These are phyloP conservation scores for Teleiodes luculella DNA, from an alignment of 2,888 invertebrate genomes.

Conservation along the genomic window DNA sequence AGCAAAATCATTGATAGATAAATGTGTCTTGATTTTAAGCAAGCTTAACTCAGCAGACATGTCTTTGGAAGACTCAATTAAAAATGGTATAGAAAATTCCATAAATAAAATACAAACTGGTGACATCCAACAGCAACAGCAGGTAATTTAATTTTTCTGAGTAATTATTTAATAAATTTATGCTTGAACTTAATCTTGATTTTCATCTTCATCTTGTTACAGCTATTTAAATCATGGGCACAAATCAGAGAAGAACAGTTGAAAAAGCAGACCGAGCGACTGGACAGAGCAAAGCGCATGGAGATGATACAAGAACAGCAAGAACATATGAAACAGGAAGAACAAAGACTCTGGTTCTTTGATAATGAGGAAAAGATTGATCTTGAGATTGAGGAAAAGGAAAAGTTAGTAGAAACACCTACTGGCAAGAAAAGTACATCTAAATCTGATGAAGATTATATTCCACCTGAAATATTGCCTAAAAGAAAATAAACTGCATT, in stretches of 20 bases:
- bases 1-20: constrained; percentile 36
- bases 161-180: too few species aligned
- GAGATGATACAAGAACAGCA: constrained; percentile 71
- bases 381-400: constrained; percentile 82
- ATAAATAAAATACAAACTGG: constrained; percentile 75
- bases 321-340: constrained; percentile 71
- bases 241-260: constrained; percentile 76
- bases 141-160: constrained; percentile 44
- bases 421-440: constrained; percentile 66
- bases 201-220: constrained; percentile 29
- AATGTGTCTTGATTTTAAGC: constrained; percentile 41
- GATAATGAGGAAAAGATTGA: constrained; percentile 88
- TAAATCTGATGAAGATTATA: constrained; percentile 80
- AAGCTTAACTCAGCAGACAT: constrained; percentile 34
- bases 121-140: constrained; percentile 78
- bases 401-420: constrained; percentile 47
- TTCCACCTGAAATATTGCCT: constrained; percentile 83
- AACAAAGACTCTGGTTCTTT: constrained; percentile 88
- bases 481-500: constrained; percentile 45
- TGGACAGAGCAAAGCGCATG: constrained; percentile 77
- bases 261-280: constrained; percentile 76
- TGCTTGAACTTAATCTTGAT: not conserved
- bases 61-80: constrained; percentile 65
- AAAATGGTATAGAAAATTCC: constrained; percentile 72
- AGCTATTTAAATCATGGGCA: constrained; percentile 80